A percentile compares a stretch with the other conserved stretches of the same genome.
These are phyloP conservation scores for Catharus bicknelli DNA, from an alignment of 2,113 vertebrate genomes.

Conservation along the genomic window DNA sequence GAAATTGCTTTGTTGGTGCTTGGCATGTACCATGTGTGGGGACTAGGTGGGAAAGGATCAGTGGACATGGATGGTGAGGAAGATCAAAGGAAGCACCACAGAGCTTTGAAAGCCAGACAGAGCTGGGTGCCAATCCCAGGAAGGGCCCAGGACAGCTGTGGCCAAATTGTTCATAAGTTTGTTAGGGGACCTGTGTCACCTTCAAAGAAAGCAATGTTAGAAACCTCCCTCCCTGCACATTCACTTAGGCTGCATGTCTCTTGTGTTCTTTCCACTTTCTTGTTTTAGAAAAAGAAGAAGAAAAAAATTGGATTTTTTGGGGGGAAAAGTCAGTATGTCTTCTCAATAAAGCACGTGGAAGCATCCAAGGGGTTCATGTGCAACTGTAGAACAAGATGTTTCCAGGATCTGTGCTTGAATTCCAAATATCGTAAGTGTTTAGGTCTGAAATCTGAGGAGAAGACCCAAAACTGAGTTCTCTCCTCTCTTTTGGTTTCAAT, in stretches of 20 bases:
- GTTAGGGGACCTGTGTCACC: background rate
- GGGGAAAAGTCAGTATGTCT: background rate
- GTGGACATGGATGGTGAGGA: background rate
- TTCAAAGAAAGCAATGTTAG: background rate
- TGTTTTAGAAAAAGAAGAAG: background rate
- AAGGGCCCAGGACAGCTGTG: background rate
- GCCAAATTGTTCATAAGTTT: background rate
- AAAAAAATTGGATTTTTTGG: background rate
- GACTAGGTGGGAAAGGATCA: background rate
- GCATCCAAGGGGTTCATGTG: background rate
- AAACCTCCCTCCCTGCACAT: background rate
- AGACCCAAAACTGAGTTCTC: background rate
- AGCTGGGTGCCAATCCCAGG: background rate
- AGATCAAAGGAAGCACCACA: background rate
- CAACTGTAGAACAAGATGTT: background rate
- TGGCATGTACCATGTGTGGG: background rate
- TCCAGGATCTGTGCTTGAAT: background rate
- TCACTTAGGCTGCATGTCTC: background rate
- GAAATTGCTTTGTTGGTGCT: background rate
- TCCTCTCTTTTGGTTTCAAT: slow-evolving; percentile 42
- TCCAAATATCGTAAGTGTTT: background rate
- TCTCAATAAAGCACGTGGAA: background rate
- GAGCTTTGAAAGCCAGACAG: background rate
- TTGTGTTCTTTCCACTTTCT: background rate
- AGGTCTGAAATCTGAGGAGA: background rate